A percentile compares a stretch with the other conserved stretches of the same genome.
Evolutionary conservation across 2,888 invertebrate genomes (phyloP).

Genomic region (Erebia palarica): DNA sequence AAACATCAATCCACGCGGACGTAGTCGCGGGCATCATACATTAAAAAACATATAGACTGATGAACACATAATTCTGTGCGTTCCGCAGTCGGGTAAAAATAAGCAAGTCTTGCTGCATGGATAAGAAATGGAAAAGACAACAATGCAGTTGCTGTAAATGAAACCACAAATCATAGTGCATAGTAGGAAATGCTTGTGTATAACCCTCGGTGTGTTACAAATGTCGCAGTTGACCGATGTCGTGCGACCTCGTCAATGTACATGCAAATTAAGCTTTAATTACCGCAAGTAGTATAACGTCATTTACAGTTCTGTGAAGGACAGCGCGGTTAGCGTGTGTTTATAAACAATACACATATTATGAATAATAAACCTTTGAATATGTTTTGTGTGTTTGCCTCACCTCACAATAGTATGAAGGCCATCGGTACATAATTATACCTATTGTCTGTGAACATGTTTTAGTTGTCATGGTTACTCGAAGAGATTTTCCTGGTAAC

Average conservation of each 20-base stretch:
- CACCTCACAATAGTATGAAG: slow-evolving; percentile 10
- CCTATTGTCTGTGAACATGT: neutral
- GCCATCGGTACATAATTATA: slow-evolving; percentile 4
- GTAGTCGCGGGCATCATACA: too few relatives aligned
- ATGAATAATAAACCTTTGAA: slow-evolving; percentile 14
- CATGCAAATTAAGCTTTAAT: slow-evolving; percentile 36
- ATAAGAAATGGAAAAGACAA: neutral
- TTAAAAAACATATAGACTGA: too few relatives aligned
- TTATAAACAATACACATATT: slow-evolving; percentile 32
- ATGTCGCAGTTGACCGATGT: slow-evolving; percentile 32
- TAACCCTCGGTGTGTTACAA: slow-evolving; percentile 27
- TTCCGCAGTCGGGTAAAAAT: too few relatives aligned
- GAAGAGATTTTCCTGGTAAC: neutral
- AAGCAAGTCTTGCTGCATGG: neutral
- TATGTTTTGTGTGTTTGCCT: slow-evolving; percentile 9
- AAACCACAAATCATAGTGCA: slow-evolving; percentile 26
- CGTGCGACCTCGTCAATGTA: slow-evolving; percentile 34
- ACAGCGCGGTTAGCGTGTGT: slow-evolving; percentile 28
- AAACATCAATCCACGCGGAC: too few relatives aligned
- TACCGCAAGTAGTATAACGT: slow-evolving; percentile 24
- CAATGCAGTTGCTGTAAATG: neutral
- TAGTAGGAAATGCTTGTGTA: slow-evolving; percentile 30
- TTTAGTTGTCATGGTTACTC: neutral
- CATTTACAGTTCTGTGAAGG: slow-evolving; percentile 33
- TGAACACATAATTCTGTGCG: too few relatives aligned